A percentile compares a stretch with the other conserved stretches of the same genome.
phyloP scores from a whole-genome alignment of 2,797 vertebrate species.

The Sphenopsis melanotis region DNA sequence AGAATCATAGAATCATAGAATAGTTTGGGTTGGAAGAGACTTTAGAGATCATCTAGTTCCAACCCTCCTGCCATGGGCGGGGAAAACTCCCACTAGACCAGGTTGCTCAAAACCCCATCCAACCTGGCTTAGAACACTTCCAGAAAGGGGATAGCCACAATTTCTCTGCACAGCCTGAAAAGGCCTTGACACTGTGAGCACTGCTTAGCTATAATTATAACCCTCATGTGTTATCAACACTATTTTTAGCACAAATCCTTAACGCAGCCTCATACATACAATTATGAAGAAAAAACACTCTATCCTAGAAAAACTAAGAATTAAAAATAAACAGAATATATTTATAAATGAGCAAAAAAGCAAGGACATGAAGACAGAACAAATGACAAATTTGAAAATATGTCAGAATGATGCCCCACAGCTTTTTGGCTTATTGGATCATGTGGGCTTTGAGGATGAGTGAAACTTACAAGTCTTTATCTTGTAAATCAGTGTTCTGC shows the following conservation, averaged over 20 bases:
- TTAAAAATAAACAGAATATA: neutral
- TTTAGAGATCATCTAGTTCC: no score
- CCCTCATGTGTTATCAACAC: neutral
- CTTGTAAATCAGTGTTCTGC: neutral
- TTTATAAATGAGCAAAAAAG: neutral
- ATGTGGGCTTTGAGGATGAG: neutral
- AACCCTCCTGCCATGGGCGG: neutral
- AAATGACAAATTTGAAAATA: neutral
- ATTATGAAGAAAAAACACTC: neutral
- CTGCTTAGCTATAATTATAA: neutral
- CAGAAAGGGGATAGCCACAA: neutral
- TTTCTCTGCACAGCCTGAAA: neutral
- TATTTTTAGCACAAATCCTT: neutral
- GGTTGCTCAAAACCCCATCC: neutral
- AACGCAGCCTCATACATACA: neutral
- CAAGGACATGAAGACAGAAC: neutral
- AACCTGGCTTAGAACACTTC: neutral
- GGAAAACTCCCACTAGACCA: neutral
- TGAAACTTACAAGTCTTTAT: neutral
- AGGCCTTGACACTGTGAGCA: neutral
- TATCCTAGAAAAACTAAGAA: neutral
- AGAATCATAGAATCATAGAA: neutral
- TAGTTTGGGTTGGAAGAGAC: neutral
- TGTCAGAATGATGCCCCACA: accelerated
- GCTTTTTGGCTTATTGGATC: neutral